Conservation (phyloP, 2,113 vertebrate species). For the Astatoreochromis straeleni region DNA sequence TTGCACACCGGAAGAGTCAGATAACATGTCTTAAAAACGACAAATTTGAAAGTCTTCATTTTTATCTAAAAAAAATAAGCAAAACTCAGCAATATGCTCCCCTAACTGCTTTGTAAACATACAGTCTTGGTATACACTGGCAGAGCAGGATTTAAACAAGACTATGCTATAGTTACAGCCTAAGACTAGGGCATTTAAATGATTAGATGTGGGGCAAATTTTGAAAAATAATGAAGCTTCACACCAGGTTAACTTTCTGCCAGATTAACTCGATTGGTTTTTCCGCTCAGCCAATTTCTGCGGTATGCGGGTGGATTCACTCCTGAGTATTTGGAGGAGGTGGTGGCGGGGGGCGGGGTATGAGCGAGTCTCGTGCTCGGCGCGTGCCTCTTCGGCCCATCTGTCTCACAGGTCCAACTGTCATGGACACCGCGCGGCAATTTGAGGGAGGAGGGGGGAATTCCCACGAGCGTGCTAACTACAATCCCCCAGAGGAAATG, state of each 20-base stretch:
- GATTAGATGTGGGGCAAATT: neutral
- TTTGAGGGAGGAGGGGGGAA: neutral
- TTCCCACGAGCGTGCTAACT: conserved; percentile 30
- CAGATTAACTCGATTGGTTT: conserved; percentile 8
- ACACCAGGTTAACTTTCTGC: neutral
- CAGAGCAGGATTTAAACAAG: neutral
- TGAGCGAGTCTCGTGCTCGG: conserved; percentile 57
- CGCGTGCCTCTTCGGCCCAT: conserved; percentile 66
- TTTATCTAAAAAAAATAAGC: too few species aligned
- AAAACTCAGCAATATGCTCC: neutral
- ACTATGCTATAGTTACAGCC: neutral
- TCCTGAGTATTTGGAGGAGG: neutral
- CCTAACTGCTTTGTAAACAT: neutral
- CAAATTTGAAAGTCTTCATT: neutral
- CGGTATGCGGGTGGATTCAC: neutral
- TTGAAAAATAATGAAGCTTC: neutral
- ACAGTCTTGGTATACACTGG: neutral
- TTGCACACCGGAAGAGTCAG: neutral
- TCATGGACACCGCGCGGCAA: conserved; percentile 44
- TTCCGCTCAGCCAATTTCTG: conserved; percentile 1
- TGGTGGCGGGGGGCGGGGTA: neutral
- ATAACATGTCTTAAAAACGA: neutral
- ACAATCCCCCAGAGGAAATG: conserved; percentile 39
- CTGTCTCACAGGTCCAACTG: conserved; percentile 57
- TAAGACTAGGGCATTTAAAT: neutral